phyloP scores from a whole-genome alignment of 2,797 vertebrate species.

The Halcyon badia region DNA sequence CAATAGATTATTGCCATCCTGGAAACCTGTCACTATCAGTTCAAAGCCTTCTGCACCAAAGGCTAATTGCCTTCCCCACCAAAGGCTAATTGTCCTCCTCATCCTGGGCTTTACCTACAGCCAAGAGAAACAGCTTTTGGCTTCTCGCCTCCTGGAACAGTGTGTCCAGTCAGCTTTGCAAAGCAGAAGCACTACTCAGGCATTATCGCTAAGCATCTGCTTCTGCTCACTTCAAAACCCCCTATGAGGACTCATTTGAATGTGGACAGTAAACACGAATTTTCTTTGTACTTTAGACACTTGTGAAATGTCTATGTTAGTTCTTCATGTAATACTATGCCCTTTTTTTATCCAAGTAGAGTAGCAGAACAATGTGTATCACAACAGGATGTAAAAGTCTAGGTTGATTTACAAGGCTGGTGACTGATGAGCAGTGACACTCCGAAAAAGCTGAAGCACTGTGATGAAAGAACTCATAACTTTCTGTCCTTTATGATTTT shows the following conservation, averaged over 20 bases:
- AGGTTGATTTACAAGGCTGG: background rate
- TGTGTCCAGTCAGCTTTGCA: background rate
- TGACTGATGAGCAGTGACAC: background rate
- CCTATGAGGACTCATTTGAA: background rate
- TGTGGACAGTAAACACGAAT: background rate
- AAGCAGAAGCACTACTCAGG: background rate
- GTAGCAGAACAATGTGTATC: background rate
- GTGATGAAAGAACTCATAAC: background rate
- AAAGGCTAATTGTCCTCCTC: background rate
- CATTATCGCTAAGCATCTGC: background rate
- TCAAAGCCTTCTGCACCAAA: background rate
- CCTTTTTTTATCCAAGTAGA: background rate
- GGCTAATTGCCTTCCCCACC: background rate
- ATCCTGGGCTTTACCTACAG: background rate
- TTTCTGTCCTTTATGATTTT: background rate
- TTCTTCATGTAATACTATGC: background rate
- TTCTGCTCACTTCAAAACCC: background rate
- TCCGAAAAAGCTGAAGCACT: background rate
- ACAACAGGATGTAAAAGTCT: background rate
- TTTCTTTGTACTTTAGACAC: background rate
- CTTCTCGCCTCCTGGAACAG: background rate
- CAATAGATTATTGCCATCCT: accelerated
- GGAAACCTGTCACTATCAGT: background rate
- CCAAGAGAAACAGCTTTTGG: background rate
- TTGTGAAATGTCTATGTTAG: conserved; percentile 27